phyloP scores from a whole-genome alignment of 2,888 invertebrate species.

The Callyntrura guangdongensis region DNA sequence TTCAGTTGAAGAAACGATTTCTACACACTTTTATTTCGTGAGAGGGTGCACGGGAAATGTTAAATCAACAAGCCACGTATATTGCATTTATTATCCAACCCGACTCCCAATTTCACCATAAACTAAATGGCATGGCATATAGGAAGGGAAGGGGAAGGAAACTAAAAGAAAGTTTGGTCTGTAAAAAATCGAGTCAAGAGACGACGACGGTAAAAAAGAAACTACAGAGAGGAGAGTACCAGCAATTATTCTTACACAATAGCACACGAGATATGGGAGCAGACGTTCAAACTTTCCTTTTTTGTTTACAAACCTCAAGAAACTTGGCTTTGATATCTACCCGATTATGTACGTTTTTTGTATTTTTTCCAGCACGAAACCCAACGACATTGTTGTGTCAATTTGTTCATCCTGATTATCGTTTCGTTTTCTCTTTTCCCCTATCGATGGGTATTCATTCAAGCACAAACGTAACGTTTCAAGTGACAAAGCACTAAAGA shows the following conservation, averaged over 20 bases:
- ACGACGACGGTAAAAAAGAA: background rate
- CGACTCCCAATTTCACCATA: no score
- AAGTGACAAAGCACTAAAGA: background rate
- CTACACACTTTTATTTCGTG: background rate
- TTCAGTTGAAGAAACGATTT: no score
- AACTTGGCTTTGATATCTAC: background rate
- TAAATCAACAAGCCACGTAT: conserved; percentile 31
- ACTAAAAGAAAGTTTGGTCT: no score
- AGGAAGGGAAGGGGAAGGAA: background rate
- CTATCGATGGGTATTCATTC: background rate
- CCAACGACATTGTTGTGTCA: no score
- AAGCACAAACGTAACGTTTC: background rate
- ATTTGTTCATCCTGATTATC: background rate
- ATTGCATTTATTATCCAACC: no score
- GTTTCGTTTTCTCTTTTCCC: no score
- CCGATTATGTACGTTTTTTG: no score
- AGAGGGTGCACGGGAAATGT: background rate
- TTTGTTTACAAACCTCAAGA: conserved; percentile 3
- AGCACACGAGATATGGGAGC: no score
- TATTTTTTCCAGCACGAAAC: no score
- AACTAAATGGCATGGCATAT: background rate
- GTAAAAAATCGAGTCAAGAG: no score
- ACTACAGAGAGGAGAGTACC: background rate
- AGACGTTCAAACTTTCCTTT: background rate
- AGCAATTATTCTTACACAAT: conserved; percentile 25